A percentile compares a stretch with the other conserved stretches of the same genome.
phyloP scores from a whole-genome alignment of 30 jellyfish, hydroid and myxozoan species.

The Nemopilema nomurai region DNA sequence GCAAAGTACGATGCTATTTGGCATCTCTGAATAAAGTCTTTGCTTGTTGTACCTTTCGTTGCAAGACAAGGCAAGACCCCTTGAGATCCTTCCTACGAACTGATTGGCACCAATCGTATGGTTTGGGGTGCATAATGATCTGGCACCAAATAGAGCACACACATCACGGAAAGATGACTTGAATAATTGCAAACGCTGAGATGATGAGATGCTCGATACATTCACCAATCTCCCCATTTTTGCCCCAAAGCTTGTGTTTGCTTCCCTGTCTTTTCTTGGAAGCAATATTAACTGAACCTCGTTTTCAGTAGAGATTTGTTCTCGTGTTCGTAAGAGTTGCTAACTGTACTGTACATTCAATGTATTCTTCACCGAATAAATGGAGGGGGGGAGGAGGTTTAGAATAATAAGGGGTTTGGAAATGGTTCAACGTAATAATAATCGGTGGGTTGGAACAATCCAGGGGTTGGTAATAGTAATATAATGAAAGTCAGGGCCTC shows the following conservation, averaged over 20 bases:
- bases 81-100: background rate
- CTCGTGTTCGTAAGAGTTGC: background rate
- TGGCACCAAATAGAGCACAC: background rate
- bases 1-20: background rate
- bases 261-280: background rate
- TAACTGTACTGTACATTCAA: too few species aligned
- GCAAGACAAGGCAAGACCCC: background rate
- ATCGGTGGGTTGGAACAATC: too few species aligned
- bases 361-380: too few species aligned
- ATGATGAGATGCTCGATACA: background rate
- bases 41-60: background rate
- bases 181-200: background rate
- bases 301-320: background rate
- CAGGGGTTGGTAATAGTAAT: too few species aligned
- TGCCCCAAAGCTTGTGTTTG: too few species aligned
- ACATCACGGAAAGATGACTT: background rate
- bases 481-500: too few species aligned
- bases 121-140: background rate
- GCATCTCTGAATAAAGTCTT: background rate
- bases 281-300: background rate
- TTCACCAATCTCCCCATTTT: too few species aligned
- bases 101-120: too few species aligned
- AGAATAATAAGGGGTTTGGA: background rate
- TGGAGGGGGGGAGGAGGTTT: background rate
- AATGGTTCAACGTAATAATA: too few species aligned